Evolutionary conservation across 1,140 invertebrate genomes (phyloP), one percentile per base, ranked within the genome.

Genomic region (Teleogryllus occipitalis): DNA sequence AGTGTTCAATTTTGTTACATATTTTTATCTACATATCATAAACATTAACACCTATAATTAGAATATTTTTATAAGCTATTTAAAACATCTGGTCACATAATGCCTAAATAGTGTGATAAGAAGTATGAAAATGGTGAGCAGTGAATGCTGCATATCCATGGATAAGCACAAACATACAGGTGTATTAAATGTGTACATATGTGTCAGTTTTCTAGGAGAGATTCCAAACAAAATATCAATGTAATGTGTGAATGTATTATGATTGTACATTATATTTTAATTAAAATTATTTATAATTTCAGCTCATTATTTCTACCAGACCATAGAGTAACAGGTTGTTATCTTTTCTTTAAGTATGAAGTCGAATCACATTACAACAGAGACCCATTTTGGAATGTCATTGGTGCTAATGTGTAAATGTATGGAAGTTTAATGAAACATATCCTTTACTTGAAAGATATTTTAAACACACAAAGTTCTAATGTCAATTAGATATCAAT

Each of bases 181-280:
- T 65, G 54, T 65, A 65, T 65, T 65, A 65, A 65, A 65, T 65
- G 54, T 65, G 54, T 65, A 65, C 54, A 65, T 65, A 65, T 14
- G 54, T 65, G 54, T 65, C 54, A 65, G 10, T 65, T 14, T 18
- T 10, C 54, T 65, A 18, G 54, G 54, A 65, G 54, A 65, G 54
- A 65, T 65, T 14, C 54, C 54, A 65, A 18, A 14, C 18, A 65
- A 65, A 65, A 65, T 65, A 65, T 18, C 54, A 65, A 18, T 65
- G 54, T 65, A 65, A 65, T 65, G 54, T 65, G 54, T 65, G 54
- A 65, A 65, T 65, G 54, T 65, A 65, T 65, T 65, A 65, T 65
- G 54, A 65, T 65, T 65, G 54, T 65, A 65, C 54, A 65, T 65
- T 65, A 65, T 65, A 65, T 65, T 65, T 3, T 65, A 65, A 65